phyloP scores from a whole-genome alignment of 1,140 invertebrate species.

The Epicauta chinensis region DNA sequence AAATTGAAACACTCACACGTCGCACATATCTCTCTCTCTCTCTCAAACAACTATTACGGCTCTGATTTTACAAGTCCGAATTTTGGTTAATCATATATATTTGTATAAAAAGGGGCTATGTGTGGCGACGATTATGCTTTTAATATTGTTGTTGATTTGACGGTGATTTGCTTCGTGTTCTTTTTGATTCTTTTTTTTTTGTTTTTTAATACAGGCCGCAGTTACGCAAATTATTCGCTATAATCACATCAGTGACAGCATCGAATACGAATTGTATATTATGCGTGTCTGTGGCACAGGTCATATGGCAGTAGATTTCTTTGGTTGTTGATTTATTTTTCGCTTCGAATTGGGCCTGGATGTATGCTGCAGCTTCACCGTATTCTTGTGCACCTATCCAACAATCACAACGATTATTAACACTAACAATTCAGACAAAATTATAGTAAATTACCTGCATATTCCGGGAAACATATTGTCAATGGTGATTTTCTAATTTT shows the following conservation, averaged over 20 bases:
- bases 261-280: conserved; percentile 92
- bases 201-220: conserved; percentile 60
- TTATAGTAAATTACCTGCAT: conserved; percentile 59
- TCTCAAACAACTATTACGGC: too few relatives aligned
- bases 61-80: too few relatives aligned
- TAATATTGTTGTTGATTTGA: conserved; percentile 21
- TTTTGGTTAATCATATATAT: too few relatives aligned
- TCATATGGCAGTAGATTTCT: conserved; percentile 89
- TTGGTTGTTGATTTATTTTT: conserved; percentile 82
- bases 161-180: conserved; percentile 9
- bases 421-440: background rate
- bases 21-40: too few relatives aligned
- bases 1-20: too few relatives aligned
- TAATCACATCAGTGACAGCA: conserved; percentile 87
- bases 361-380: conserved; percentile 81
- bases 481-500: conserved; percentile 87
- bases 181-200: background rate
- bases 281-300: conserved; percentile 85
- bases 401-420: too few relatives aligned
- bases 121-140: too few relatives aligned
- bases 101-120: too few relatives aligned
- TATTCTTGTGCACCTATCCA: conserved; percentile 71
- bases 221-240: conserved; percentile 90
- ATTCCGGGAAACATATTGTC: conserved; percentile 93
- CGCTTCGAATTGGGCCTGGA: conserved; percentile 84